phyloP scores from a whole-genome alignment of 1,140 invertebrate genomes.

The Cepaea nemoralis region DNA sequence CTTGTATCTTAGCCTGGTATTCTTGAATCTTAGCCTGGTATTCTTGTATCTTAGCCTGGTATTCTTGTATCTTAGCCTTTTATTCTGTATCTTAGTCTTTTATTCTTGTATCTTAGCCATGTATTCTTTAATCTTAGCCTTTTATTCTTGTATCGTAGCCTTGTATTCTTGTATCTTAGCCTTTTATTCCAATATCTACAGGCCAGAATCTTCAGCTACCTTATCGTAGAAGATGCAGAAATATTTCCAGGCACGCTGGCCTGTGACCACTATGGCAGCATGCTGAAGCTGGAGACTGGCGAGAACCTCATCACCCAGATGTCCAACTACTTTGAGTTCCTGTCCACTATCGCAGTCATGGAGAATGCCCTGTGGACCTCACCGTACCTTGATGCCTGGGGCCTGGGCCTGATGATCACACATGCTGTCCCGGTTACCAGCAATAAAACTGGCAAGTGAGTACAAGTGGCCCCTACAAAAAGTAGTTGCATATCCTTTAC shows the following conservation, averaged over 20 bases:
- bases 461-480: no score
- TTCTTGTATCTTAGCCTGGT: no score
- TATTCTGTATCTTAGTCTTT: no score
- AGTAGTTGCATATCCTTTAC: no score
- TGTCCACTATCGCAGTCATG: slow-evolving; percentile 69
- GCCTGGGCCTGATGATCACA: slow-evolving; percentile 72
- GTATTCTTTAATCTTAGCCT: no score
- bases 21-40: no score
- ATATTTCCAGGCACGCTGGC: slow-evolving; percentile 71
- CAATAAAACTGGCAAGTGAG: slow-evolving; percentile 67
- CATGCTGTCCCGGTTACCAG: slow-evolving; percentile 72
- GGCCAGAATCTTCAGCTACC: slow-evolving; percentile 73
- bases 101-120: no score
- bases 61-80: no score
- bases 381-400: slow-evolving; percentile 72
- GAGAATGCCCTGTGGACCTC: slow-evolving; percentile 72
- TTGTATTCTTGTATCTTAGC: no score
- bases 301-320: slow-evolving; percentile 73
- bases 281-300: slow-evolving; percentile 69
- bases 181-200: slow-evolving; percentile 45
- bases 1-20: no score
- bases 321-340: slow-evolving; percentile 72
- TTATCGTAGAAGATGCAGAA: slow-evolving; percentile 72
- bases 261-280: slow-evolving; percentile 69
- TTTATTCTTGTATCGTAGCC: no score